Evolutionary conservation across 1,140 invertebrate species (phyloP).

Genomic region (Stegodyphus dumicola): DNA sequence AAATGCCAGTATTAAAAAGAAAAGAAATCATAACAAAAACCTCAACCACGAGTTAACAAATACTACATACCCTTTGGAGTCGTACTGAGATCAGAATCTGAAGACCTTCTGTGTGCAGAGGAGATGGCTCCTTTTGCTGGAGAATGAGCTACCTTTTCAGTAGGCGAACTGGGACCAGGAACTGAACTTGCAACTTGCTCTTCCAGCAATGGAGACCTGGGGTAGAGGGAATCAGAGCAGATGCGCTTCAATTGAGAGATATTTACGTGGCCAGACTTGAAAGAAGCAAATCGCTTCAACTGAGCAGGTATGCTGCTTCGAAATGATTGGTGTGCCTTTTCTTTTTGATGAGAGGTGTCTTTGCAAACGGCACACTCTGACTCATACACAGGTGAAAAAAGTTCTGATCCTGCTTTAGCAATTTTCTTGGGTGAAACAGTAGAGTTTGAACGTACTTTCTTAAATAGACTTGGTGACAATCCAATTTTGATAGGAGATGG

Average conservation of each 20-base stretch:
- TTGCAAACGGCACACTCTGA: slow-evolving; percentile 28
- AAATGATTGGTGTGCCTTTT: slow-evolving; percentile 54
- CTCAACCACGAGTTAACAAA: background rate
- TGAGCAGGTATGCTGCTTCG: slow-evolving; percentile 38
- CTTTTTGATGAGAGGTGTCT: slow-evolving; percentile 15
- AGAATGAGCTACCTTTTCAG: slow-evolving; percentile 67
- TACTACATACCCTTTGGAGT: slow-evolving; percentile 84
- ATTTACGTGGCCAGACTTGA: slow-evolving; percentile 29
- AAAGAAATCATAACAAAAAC: background rate
- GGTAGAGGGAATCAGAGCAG: slow-evolving; percentile 62
- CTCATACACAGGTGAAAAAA: slow-evolving; percentile 47
- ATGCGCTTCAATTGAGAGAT: slow-evolving; percentile 56
- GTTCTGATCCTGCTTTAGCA: slow-evolving; percentile 40
- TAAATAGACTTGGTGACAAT: slow-evolving; percentile 5
- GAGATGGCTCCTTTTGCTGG: slow-evolving; percentile 70
- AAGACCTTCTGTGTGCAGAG: slow-evolving; percentile 81
- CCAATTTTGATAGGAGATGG: slow-evolving; percentile 54
- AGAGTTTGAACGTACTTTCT: slow-evolving; percentile 33
- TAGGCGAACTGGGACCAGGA: slow-evolving; percentile 59
- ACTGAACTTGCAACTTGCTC: slow-evolving; percentile 65
- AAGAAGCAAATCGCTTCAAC: slow-evolving; percentile 46
- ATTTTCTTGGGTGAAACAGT: slow-evolving; percentile 42
- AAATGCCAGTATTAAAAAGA: too few relatives aligned
- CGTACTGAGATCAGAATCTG: slow-evolving; percentile 91
- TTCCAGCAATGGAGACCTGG: slow-evolving; percentile 64